Base-by-base conservation (phyloP, 2,113 vertebrate genomes). In the Gobio gobio region DNA sequence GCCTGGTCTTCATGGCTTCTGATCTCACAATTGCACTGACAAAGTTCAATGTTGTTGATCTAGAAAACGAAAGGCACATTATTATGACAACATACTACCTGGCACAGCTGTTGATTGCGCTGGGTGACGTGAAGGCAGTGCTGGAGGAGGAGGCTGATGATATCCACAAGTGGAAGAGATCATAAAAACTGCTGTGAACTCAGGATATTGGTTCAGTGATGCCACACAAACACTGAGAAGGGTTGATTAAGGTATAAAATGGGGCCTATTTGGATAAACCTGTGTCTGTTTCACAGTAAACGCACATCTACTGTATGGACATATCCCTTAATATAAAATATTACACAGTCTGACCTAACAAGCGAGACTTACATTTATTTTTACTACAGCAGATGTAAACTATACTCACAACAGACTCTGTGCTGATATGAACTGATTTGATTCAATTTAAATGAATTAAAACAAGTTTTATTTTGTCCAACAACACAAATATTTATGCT, bases 31-130 rank as follows among this genome's bases (percentile, higher is more conserved):
- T 98, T 72, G 92, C 93, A 33, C 72, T 95, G 72, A 89, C 95
- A 29, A 63, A 87, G 18, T 98, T 97, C 43, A 92, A 91, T 13
- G 88, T 83, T 9, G 51, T 86, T 0, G 16, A 94, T 1, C 43
- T 89, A 0, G 58, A 90, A 56, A 49, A 93, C 0, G 87, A 92
- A 0, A 86, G 81, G 4, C 3, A 76, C 4, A 1, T 94, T 40
- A 88, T 95, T 86, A 97, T 97, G 95, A 83, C 77, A 26, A 95
- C 95, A 1, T 97, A 97, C 87, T 98, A 97, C 47, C 59, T 93
- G 0, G 95, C 95, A 0, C 97, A 97, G 92, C 22, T 94, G 20
- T 90, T 97, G 9, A 94, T 98, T 0, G 86, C 94, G 0, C 81
- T 95, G 26, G 94, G 95, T 1, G 95, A 95, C 18, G 29, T 95